These are phyloP conservation scores for Hypotaenidia philippensis DNA, from an alignment of 2,797 vertebrate genomes.

Conservation along the genomic window DNA sequence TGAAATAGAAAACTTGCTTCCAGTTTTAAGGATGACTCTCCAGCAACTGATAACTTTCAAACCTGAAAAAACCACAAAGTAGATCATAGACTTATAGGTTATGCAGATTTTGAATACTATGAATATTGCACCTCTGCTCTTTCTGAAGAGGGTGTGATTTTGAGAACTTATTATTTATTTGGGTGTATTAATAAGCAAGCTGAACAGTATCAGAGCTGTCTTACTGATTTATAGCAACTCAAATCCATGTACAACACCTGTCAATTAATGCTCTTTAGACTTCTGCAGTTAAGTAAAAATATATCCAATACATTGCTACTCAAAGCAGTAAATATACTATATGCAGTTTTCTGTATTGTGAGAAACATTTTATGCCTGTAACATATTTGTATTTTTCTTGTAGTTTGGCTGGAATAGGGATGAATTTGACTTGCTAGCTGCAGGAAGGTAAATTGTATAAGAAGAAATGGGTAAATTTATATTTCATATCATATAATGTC, in stretches of 20 bases:
- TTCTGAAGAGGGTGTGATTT: not conserved
- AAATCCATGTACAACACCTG: not conserved
- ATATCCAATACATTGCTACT: not conserved
- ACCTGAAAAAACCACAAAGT: not conserved
- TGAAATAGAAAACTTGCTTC: not conserved
- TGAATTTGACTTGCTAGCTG: constrained; percentile 88
- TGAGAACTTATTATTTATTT: not conserved
- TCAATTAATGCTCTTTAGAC: not conserved
- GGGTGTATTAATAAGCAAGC: not conserved
- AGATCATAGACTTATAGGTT: not conserved
- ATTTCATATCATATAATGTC: not conserved
- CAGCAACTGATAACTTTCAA: not conserved
- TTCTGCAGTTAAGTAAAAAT: not conserved
- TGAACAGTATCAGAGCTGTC: not conserved
- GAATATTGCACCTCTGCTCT: not conserved
- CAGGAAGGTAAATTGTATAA: constrained; percentile 85
- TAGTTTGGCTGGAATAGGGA: constrained; percentile 89
- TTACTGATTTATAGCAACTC: not conserved
- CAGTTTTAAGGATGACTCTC: not conserved
- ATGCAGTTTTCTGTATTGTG: not conserved
- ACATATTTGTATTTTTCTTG: constrained; percentile 40
- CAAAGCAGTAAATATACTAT: not conserved
- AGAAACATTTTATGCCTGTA: not conserved
- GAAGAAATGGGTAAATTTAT: not conserved
- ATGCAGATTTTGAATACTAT: not conserved